phyloP scores from a whole-genome alignment of 1,140 invertebrate species.

The Araneus ventricosus region DNA sequence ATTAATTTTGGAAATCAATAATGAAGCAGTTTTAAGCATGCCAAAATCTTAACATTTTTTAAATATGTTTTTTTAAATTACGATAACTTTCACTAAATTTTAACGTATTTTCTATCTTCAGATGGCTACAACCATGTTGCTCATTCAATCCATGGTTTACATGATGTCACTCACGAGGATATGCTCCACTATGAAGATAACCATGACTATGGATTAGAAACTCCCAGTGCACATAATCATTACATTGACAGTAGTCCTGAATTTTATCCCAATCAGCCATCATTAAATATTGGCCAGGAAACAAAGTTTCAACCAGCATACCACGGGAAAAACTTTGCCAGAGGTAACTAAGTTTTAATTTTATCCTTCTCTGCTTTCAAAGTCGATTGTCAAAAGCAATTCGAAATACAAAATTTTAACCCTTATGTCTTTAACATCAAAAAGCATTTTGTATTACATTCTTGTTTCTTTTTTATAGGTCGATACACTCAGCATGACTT shows the following conservation, averaged over 20 bases:
- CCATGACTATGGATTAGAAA: conserved; percentile 86
- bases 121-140: conserved; percentile 81
- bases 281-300: conserved; percentile 80
- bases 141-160: conserved; percentile 79
- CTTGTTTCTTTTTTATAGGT: conserved; percentile 79
- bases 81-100: not conserved
- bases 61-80: too few species aligned
- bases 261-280: conserved; percentile 84
- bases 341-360: conserved; percentile 66
- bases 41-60: too few species aligned
- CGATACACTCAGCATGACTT: conserved; percentile 83
- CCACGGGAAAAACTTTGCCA: conserved; percentile 75
- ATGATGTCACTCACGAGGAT: conserved; percentile 77
- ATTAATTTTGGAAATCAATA: too few species aligned
- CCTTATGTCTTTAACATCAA: not conserved
- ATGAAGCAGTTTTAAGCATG: too few species aligned
- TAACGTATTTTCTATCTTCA: conserved; percentile 77
- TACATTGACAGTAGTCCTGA: conserved; percentile 86
- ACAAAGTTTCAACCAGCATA: conserved; percentile 79
- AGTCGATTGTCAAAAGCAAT: not conserved
- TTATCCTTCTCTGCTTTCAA: not conserved
- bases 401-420: not conserved
- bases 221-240: conserved; percentile 76
- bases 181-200: conserved; percentile 83
- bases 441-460: not conserved